These are phyloP conservation scores for Sylvietta virens DNA, from an alignment of 2,113 vertebrate species.

Conservation along the genomic window DNA sequence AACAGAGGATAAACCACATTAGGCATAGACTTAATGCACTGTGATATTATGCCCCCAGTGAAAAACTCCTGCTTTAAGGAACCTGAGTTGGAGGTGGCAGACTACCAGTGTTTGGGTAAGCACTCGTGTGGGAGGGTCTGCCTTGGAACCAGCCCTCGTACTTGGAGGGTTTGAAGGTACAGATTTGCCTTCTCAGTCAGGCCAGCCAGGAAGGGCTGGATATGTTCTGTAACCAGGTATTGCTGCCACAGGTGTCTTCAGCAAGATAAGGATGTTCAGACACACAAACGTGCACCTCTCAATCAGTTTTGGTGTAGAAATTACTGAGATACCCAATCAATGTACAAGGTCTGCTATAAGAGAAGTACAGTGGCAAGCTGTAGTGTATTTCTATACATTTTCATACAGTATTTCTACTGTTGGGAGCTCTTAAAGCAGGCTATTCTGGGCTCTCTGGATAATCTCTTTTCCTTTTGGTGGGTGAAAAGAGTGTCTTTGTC, in stretches of 20 bases:
- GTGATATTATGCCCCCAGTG: background rate
- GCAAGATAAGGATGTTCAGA: background rate
- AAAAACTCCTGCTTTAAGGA: background rate
- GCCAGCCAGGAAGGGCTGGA: background rate
- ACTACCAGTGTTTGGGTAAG: background rate
- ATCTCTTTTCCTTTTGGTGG: background rate
- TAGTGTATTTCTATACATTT: background rate
- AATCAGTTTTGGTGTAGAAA: background rate
- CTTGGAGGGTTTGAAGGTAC: background rate
- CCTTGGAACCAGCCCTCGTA: background rate
- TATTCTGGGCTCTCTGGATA: background rate
- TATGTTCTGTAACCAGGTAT: background rate
- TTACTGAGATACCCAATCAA: background rate
- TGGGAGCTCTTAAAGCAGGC: background rate
- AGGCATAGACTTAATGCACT: background rate
- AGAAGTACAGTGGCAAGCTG: background rate
- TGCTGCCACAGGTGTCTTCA: background rate
- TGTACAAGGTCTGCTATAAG: background rate
- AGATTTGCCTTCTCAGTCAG: background rate
- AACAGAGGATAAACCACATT: constrained; percentile 37
- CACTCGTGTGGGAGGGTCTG: background rate
- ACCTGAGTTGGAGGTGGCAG: background rate
- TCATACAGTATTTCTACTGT: background rate
- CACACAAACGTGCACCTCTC: accelerated
- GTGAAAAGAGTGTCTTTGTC: background rate